Conservation (phyloP, 2,113 vertebrate genomes). For the Heterotilapia buettikoferi region DNA sequence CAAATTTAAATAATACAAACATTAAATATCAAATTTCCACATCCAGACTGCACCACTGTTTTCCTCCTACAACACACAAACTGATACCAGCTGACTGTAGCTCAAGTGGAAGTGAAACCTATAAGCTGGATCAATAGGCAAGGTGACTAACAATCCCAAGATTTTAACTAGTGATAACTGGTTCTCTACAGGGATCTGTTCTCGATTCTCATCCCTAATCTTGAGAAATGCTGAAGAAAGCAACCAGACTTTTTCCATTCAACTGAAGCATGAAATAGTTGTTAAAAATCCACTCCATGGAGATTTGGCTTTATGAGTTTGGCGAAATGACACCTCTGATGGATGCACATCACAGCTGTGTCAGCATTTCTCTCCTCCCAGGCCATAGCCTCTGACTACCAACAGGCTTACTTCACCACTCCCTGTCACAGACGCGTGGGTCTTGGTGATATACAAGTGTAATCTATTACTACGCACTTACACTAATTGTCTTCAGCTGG, state of each 20-base stretch:
- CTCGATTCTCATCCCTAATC: background rate
- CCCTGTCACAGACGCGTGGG: background rate
- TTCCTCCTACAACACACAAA: background rate
- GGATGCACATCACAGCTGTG: background rate
- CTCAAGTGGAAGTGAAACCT: background rate
- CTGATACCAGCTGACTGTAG: background rate
- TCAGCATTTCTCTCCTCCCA: background rate
- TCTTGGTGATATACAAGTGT: slow-evolving; percentile 24
- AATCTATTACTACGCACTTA: slow-evolving; percentile 54
- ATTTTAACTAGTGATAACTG: background rate
- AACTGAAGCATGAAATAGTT: background rate
- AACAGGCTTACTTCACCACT: background rate
- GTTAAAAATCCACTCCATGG: background rate
- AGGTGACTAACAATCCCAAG: background rate
- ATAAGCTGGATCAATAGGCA: background rate
- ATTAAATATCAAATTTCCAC: background rate
- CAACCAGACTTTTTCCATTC: background rate
- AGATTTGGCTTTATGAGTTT: background rate
- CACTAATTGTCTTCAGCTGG: slow-evolving; percentile 49
- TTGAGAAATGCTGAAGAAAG: background rate
- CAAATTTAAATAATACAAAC: background rate
- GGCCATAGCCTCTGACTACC: background rate
- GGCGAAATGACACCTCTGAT: background rate
- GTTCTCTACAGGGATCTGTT: background rate
- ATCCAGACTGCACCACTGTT: background rate